Evolutionary conservation across 2,113 vertebrate genomes (phyloP), one percentile per base, ranked within the genome.

Genomic region (Ciconia stormi): DNA sequence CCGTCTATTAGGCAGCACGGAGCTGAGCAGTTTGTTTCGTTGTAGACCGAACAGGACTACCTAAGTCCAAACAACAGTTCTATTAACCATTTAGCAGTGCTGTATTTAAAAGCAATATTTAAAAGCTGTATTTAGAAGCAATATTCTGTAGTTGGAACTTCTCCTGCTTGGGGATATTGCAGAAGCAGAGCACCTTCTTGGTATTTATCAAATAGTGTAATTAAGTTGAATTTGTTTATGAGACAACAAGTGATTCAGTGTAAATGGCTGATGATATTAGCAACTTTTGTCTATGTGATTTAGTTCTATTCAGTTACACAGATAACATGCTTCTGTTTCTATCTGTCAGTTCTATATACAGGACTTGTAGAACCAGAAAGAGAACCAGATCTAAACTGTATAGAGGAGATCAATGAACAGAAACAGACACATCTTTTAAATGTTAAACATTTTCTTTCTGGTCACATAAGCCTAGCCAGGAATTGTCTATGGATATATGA

Each of bases 291-390:
- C 63, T 56, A 11, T 15, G 77, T 93, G 81, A 42, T 87, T 62
- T 65, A 25, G 12, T 30, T 53, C 44, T 34, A 7, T 82, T 69
- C 73, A 70, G 73, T 79, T 72, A 58, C 46, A 76, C 30, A 53
- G 73, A 69, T 87, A 82, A 83, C 15, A 6, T 16, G 44, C 25
- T 89, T 65, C 73, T 95, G 86, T 89, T 95, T 72, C 72, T 79
- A 11, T 69, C 91, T 95, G 65, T 74, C 66, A 46, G n/a, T 32
- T 87, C 76, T 91, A 4, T 16, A 11, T 12, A 23, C 7, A 59
- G 47, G 46, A 20, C 52, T 63, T 73, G 32, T 7, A 86, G 46
- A 87, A 38, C 5, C 34, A 72, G 77, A 30, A 47, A 74, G 49
- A 82, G 52, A 88, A 25, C 4, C 1, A 15, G n/a, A 5, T 78